Evolutionary conservation across 1,140 invertebrate species (phyloP).

Genomic region (Drosophila dunni): DNA sequence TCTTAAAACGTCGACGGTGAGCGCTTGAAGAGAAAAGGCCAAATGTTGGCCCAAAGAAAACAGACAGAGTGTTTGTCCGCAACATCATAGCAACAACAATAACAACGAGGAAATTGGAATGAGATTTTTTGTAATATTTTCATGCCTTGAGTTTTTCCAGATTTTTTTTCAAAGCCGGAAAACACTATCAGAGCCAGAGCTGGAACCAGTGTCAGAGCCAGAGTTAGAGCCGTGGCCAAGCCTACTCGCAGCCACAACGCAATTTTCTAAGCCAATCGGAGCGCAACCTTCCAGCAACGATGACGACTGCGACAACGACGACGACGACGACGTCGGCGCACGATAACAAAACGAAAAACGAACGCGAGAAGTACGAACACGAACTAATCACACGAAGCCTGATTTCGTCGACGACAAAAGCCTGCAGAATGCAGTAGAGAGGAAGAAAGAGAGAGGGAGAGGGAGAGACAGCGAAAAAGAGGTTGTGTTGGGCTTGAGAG

Average conservation of each 20-base stretch:
- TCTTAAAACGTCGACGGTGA: conserved; percentile 35
- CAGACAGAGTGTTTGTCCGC: conserved; percentile 1
- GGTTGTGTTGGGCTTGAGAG: neutral
- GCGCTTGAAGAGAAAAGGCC: conserved; percentile 29
- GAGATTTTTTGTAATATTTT: conserved; percentile 20
- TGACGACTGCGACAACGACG: conserved; percentile 52
- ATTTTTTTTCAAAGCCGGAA: conserved; percentile 58
- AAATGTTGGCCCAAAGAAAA: conserved; percentile 24
- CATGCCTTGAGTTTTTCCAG: conserved; percentile 33
- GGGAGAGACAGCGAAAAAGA: neutral
- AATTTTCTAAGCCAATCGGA: conserved; percentile 83
- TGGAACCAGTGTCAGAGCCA: conserved; percentile 2
- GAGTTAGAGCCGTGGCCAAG: conserved; percentile 61
- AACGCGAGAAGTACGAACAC: conserved; percentile 36
- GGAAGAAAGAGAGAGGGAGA: neutral
- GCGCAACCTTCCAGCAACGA: conserved; percentile 53
- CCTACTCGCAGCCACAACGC: conserved; percentile 70
- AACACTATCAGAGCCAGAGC: neutral
- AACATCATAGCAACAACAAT: conserved; percentile 6
- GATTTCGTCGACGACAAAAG: conserved; percentile 58
- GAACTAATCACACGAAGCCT: conserved; percentile 59
- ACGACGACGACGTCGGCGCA: conserved; percentile 70
- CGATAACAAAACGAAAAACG: conserved; percentile 74
- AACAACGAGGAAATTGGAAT: conserved; percentile 4
- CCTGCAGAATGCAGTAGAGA: neutral